Conservation (phyloP, 2,888 invertebrate genomes). For the Dendrolimus houi region DNA sequence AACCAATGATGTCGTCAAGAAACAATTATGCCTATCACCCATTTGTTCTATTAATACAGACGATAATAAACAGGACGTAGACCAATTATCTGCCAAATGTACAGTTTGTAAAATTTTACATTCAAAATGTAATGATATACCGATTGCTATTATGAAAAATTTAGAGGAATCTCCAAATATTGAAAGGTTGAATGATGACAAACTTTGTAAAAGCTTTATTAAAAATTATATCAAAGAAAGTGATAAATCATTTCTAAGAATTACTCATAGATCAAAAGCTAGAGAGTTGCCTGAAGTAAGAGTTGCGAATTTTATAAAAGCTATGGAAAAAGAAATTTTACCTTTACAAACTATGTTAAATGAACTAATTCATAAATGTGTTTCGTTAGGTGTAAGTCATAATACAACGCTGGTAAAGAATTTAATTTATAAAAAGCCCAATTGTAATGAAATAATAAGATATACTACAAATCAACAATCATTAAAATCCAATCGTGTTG, state of each 20-base stretch:
- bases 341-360: constrained; percentile 46
- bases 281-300: constrained; percentile 35
- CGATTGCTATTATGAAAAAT: no score
- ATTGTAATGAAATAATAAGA: constrained; percentile 8
- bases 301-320: constrained; percentile 35
- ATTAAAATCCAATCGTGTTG: constrained; percentile 48
- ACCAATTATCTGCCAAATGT: no score
- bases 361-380: constrained; percentile 44
- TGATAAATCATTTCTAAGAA: background rate
- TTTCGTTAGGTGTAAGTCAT: constrained; percentile 26
- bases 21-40: constrained; percentile 34
- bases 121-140: no score
- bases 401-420: constrained; percentile 11
- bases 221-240: background rate
- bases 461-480: constrained; percentile 5
- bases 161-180: no score
- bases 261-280: constrained; percentile 3
- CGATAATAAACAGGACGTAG: background rate
- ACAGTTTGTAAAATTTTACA: no score
- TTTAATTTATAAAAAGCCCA: constrained; percentile 9
- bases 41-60: constrained; percentile 37
- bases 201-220: background rate
- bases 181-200: no score
- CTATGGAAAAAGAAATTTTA: constrained; percentile 47
- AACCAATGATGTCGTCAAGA: constrained; percentile 10